Conservation (phyloP, 2,113 vertebrate genomes). For the Spilogale gracilis region DNA sequence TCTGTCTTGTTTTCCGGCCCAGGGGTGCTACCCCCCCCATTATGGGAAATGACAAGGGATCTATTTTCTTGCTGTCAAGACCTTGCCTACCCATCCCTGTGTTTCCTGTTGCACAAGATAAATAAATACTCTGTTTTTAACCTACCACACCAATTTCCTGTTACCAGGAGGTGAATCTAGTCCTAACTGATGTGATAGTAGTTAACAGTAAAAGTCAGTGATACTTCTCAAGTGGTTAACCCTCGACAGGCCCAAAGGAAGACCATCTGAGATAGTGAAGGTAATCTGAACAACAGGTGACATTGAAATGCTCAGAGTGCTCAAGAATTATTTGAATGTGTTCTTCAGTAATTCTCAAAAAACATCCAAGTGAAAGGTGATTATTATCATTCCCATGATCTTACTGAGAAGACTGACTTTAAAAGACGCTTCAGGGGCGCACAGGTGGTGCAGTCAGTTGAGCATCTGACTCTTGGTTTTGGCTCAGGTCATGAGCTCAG, state of each 20-base stretch:
- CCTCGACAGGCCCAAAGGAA: not conserved
- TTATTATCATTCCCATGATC: not conserved
- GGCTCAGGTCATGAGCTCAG: not conserved
- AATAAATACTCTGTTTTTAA: not conserved
- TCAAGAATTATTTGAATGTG: not conserved
- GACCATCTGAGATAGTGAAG: not conserved
- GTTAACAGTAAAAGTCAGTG: not conserved
- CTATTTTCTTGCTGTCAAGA: not conserved
- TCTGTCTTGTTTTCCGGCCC: not conserved
- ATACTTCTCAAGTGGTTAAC: not conserved
- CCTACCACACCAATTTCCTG: not conserved
- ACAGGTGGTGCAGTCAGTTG: not conserved
- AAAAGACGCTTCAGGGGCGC: not conserved
- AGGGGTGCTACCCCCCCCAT: accelerated
- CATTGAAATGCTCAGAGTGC: not conserved
- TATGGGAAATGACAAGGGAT: not conserved
- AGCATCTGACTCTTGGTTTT: not conserved
- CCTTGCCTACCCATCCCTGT: no score
- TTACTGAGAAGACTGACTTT: not conserved
- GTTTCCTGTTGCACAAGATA: not conserved
- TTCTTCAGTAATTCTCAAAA: not conserved
- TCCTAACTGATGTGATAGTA: not conserved
- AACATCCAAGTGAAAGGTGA: not conserved
- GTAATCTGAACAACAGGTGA: not conserved
- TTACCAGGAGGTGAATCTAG: not conserved